phyloP scores from a whole-genome alignment of 2,888 invertebrate genomes.

The Hypomecis atomaria region DNA sequence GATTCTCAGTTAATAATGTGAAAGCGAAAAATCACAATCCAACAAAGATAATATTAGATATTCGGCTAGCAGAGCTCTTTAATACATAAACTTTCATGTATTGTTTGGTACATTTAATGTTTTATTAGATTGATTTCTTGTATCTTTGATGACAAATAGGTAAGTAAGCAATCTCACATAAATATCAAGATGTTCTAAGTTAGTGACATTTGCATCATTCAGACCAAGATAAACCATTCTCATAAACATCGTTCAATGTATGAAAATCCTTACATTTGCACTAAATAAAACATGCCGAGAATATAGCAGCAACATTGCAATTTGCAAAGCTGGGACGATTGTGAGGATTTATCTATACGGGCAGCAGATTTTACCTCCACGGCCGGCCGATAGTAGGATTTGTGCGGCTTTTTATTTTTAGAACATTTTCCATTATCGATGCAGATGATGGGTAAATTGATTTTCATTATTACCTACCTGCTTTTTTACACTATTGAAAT shows the following conservation, averaged over 20 bases:
- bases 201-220: no score
- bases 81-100: no score
- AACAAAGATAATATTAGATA: no score
- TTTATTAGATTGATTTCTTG: no score
- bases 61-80: no score
- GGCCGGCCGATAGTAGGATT: conserved; percentile 52
- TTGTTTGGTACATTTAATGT: no score
- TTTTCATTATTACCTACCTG: conserved; percentile 11
- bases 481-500: not conserved
- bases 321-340: conserved; percentile 74
- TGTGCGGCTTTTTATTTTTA: conserved; percentile 37
- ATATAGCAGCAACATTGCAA: conserved; percentile 64
- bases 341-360: conserved; percentile 77
- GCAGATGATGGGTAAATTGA: conserved; percentile 10
- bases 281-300: conserved; percentile 16
- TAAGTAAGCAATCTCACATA: no score
- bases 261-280: conserved; percentile 4
- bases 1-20: no score
- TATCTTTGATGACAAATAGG: no score
- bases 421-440: conserved; percentile 24
- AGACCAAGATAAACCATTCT: not conserved
- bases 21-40: no score
- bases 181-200: no score
- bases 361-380: conserved; percentile 56
- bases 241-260: not conserved